phyloP scores from a whole-genome alignment of 1,140 invertebrate genomes.

The Steinernema khuongi region DNA sequence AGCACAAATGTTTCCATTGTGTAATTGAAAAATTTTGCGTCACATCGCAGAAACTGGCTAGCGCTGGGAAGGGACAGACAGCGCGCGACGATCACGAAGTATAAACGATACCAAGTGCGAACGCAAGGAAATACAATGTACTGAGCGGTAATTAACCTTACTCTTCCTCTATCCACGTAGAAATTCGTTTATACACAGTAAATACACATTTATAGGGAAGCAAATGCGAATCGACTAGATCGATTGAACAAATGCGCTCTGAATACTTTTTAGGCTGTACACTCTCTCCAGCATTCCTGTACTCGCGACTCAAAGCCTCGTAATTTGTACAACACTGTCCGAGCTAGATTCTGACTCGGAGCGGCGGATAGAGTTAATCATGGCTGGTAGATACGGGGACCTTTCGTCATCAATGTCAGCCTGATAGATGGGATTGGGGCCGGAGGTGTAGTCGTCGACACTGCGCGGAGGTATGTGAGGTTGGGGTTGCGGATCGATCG shows the following conservation, averaged over 20 bases:
- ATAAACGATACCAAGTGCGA: no score
- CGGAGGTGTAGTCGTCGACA: not conserved
- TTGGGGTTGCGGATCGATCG: conserved; percentile 1
- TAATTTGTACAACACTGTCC: not conserved
- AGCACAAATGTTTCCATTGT: no score
- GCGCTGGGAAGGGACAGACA: no score
- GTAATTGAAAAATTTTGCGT: no score
- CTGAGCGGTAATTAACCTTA: no score
- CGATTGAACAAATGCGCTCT: conserved; percentile 9
- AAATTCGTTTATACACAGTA: no score
- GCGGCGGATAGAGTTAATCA: not conserved
- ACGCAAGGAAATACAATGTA: no score
- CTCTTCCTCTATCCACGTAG: no score
- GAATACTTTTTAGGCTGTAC: not conserved
- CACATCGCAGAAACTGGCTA: no score
- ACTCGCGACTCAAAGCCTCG: not conserved
- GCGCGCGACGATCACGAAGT: no score
- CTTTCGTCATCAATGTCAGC: not conserved
- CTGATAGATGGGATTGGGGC: not conserved
- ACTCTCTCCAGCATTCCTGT: not conserved
- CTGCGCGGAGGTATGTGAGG: conserved; percentile 2
- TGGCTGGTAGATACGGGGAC: not conserved
- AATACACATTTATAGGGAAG: not conserved
- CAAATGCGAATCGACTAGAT: conserved; percentile 1
- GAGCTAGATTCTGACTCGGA: not conserved